Conservation (phyloP, 2,797 vertebrate genomes). For the Eurystomus glaucurus region DNA sequence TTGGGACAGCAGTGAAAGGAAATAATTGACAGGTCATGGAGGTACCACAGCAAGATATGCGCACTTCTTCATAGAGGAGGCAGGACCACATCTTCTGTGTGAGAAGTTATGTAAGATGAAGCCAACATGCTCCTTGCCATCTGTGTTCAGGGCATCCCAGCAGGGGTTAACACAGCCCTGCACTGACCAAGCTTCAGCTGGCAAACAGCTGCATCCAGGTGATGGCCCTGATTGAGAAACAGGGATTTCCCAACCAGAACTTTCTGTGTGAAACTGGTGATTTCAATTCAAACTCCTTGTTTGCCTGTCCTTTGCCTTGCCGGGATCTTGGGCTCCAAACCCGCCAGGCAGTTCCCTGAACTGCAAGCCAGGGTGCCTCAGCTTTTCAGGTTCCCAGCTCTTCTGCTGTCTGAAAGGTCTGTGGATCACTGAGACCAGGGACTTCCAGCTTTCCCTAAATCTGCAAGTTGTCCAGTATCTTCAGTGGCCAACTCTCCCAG, state of each 20-base stretch:
- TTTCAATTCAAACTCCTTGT: neutral
- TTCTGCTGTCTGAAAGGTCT: neutral
- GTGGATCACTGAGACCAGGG: neutral
- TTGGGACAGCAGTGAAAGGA: neutral
- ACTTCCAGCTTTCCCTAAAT: neutral
- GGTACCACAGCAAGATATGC: fast-evolving
- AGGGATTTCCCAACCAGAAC: neutral
- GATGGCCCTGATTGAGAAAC: fast-evolving
- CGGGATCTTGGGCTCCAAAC: neutral
- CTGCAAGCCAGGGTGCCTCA: neutral
- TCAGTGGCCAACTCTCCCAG: neutral
- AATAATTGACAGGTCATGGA: neutral
- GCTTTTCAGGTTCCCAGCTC: neutral
- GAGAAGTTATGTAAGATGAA: neutral
- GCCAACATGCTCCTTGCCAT: neutral
- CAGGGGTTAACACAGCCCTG: neutral
- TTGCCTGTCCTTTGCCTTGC: neutral
- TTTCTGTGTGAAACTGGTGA: neutral
- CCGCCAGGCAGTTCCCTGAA: neutral
- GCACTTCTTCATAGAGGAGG: neutral
- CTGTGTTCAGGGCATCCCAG: neutral
- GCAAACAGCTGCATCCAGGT: neutral
- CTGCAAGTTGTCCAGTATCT: neutral
- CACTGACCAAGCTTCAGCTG: neutral
- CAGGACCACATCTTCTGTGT: neutral